Evolutionary conservation across 2,888 invertebrate species (phyloP).

Genomic region (Didymodactylos carnosus): DNA sequence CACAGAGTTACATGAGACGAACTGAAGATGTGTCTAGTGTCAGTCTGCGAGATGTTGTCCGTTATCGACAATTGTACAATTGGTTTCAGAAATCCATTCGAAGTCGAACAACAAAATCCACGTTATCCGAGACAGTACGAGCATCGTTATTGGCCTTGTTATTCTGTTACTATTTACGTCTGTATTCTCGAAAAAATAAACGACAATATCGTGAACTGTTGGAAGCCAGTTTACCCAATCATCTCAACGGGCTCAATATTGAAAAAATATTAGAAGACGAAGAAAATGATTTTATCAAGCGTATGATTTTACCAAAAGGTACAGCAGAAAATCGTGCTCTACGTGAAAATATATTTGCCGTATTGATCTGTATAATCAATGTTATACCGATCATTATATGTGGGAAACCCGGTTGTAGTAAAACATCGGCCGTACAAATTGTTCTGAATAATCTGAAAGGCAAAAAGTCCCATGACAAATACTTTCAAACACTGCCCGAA

Average conservation of each 20-base stretch:
- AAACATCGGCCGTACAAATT: conserved; percentile 29
- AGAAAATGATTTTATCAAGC: conserved; percentile 24
- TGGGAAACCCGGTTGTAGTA: conserved; percentile 31
- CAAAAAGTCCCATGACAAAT: conserved; percentile 19
- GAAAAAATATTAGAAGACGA: too few relatives aligned
- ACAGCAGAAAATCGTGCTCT: conserved; percentile 27
- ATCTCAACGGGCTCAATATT: neutral
- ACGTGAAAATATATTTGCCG: conserved; percentile 31
- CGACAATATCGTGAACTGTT: neutral
- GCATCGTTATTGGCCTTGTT: neutral
- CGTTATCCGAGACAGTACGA: neutral
- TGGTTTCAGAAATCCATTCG: neutral
- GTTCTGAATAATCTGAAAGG: conserved; percentile 31
- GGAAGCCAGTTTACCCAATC: neutral
- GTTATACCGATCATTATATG: conserved; percentile 31
- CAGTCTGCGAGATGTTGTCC: conserved; percentile 1
- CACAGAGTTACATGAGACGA: conserved; percentile 3
- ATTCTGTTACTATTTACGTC: neutral
- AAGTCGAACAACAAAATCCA: neutral
- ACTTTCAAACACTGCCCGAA: conserved; percentile 3
- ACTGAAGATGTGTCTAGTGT: conserved; percentile 2
- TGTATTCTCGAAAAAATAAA: neutral
- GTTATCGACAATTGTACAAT: neutral
- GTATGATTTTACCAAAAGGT: conserved; percentile 21
- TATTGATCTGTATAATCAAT: conserved; percentile 30